A percentile compares a stretch with the other conserved stretches of the same genome.
Evolutionary conservation across 2,113 vertebrate genomes (phyloP).

Genomic region (Takifugu bimaculatus): DNA sequence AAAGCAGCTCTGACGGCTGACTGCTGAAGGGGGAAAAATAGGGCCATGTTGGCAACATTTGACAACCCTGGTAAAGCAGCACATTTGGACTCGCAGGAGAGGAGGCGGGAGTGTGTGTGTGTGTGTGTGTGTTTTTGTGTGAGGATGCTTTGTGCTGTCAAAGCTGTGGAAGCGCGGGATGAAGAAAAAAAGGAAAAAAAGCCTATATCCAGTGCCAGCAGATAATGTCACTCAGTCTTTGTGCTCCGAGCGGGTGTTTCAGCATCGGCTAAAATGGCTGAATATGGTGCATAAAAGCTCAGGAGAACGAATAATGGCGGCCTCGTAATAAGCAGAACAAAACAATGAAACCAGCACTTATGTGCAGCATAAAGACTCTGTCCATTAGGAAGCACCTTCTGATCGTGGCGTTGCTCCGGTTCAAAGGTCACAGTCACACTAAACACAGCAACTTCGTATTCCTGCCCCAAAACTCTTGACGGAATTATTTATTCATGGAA

Average conservation of each 20-base stretch:
- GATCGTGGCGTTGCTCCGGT: not conserved
- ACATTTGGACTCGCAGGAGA: conserved; percentile 39
- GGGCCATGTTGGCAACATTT: conserved; percentile 61
- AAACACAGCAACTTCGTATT: conserved; percentile 1
- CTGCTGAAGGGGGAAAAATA: conserved; percentile 23
- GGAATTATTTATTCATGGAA: too few species aligned
- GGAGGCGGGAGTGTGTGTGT: conserved; percentile 20
- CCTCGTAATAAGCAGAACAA: conserved; percentile 9
- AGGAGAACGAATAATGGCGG: conserved; percentile 21
- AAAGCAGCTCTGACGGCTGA: conserved; percentile 41
- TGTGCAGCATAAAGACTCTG: conserved; percentile 4
- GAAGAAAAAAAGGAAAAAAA: conserved; percentile 23
- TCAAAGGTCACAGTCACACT: not conserved
- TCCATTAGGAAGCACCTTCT: conserved; percentile 18
- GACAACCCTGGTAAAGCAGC: conserved; percentile 58
- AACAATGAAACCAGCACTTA: conserved; percentile 17
- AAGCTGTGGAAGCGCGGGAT: conserved; percentile 44
- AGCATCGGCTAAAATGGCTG: conserved; percentile 41
- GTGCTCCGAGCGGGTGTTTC: conserved; percentile 37
- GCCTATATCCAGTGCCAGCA: conserved; percentile 48
- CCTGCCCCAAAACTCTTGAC: too few species aligned
- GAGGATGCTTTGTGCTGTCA: conserved; percentile 54
- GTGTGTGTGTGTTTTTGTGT: conserved; percentile 31
- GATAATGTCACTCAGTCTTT: conserved; percentile 69
- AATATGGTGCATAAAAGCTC: conserved; percentile 41